Conservation (phyloP, 2,113 vertebrate genomes). For the Raja brachyura region DNA sequence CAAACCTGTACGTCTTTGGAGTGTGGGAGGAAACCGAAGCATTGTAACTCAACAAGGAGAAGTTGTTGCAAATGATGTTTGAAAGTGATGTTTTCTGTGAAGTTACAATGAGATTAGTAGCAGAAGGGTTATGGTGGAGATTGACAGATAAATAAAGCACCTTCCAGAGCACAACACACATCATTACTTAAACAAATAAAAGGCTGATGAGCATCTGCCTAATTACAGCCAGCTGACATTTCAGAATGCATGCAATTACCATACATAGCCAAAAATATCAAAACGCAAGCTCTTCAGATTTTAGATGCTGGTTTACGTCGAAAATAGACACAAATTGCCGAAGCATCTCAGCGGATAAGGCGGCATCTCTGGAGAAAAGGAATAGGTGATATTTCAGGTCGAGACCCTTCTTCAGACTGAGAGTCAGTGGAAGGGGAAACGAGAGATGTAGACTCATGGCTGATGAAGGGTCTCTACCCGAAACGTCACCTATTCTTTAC, state of each 20-base stretch:
- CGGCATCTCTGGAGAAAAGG: too few relatives aligned
- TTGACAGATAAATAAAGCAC: not conserved
- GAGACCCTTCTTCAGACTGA: too few relatives aligned
- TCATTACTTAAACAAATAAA: slow-evolving; percentile 12
- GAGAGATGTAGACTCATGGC: too few relatives aligned
- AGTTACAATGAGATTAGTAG: slow-evolving; percentile 8
- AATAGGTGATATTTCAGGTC: too few relatives aligned
- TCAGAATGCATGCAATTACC: not conserved
- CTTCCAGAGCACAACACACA: not conserved
- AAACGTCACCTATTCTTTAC: too few relatives aligned
- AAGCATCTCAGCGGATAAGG: too few relatives aligned
- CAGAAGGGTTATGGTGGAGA: not conserved
- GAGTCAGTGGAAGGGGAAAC: too few relatives aligned
- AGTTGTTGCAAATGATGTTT: not conserved
- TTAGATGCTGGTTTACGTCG: not conserved
- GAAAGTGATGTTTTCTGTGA: not conserved
- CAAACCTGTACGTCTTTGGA: too few relatives aligned
- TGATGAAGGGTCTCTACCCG: too few relatives aligned
- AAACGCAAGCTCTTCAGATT: not conserved
- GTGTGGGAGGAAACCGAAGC: too few relatives aligned
- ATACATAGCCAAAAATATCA: not conserved
- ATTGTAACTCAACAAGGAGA: too few relatives aligned
- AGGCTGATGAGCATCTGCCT: not conserved
- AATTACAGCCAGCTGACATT: not conserved
- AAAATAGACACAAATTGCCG: too few relatives aligned